These are phyloP conservation scores for Paratilapia polleni DNA, from an alignment of 2,113 vertebrate genomes.

Conservation along the genomic window DNA sequence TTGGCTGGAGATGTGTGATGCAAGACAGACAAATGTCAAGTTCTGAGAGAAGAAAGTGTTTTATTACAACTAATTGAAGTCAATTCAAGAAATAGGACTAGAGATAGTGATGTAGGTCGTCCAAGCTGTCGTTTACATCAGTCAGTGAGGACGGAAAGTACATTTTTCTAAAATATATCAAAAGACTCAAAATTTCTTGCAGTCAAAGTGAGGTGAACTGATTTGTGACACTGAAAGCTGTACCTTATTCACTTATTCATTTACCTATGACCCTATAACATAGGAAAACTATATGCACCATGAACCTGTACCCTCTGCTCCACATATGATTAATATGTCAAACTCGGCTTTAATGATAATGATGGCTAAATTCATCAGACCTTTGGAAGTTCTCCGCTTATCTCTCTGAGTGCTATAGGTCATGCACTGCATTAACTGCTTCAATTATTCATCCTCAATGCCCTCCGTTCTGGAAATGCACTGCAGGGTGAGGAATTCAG, in stretches of 20 bases:
- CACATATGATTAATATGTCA: constrained; percentile 58
- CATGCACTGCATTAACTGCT: constrained; percentile 69
- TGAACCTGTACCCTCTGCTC: constrained; percentile 36
- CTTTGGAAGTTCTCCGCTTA: constrained; percentile 62
- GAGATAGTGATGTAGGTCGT: neutral
- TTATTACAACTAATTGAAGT: constrained; percentile 24
- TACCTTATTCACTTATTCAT: constrained; percentile 14
- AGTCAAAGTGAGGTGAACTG: neutral
- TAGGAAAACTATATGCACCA: constrained; percentile 2
- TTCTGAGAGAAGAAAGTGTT: constrained; percentile 21
- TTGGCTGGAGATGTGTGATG: constrained; percentile 34
- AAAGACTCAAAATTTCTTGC: neutral
- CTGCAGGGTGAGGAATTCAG: constrained; percentile 39
- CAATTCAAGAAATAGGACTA: constrained; percentile 10
- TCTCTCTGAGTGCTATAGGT: constrained; percentile 66
- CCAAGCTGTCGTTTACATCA: neutral
- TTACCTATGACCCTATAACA: constrained; percentile 9
- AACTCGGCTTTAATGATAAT: constrained; percentile 55
- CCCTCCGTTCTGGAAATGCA: constrained; percentile 60
- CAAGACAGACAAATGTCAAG: constrained; percentile 52
- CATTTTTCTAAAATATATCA: neutral
- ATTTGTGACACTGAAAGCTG: constrained; percentile 7
- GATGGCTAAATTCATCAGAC: constrained; percentile 64
- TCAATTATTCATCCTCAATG: constrained; percentile 74
- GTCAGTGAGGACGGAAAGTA: neutral